Evolutionary conservation across 2,797 vertebrate species (phyloP).

Genomic region (Loris lydekkerianus): DNA sequence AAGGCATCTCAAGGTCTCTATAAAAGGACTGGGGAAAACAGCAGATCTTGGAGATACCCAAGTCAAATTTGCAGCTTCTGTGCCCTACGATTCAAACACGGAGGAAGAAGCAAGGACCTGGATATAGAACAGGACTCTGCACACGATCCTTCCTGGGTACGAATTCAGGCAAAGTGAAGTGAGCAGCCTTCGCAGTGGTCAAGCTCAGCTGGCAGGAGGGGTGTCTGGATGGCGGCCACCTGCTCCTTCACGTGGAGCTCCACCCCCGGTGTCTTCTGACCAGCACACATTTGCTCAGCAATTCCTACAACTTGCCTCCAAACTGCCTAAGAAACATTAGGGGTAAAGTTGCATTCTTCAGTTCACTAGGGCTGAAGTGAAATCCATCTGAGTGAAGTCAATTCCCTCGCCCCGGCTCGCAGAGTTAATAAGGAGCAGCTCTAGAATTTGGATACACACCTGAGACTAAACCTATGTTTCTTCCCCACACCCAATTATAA

Average conservation of each 20-base stretch:
- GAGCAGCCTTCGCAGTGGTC: fast-evolving
- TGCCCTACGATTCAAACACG: neutral
- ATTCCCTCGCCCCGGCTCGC: neutral
- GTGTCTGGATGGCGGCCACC: neutral
- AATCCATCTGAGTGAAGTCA: neutral
- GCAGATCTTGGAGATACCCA: neutral
- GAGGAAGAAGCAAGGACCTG: neutral
- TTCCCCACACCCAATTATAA: neutral
- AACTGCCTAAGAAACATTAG: neutral
- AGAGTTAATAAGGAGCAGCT: neutral
- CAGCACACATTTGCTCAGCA: fast-evolving
- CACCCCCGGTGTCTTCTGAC: neutral
- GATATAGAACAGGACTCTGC: too few species aligned
- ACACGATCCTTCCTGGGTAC: neutral
- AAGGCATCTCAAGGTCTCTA: neutral
- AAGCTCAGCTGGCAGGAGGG: too few species aligned
- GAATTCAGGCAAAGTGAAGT: neutral
- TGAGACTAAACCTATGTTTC: neutral
- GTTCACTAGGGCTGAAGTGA: neutral
- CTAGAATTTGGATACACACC: neutral
- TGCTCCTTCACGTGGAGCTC: neutral
- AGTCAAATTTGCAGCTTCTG: fast-evolving
- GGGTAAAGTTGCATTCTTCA: neutral
- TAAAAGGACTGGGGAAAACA: neutral
- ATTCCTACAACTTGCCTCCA: fast-evolving